phyloP scores from a whole-genome alignment of 2,888 invertebrate genomes.

The Lycia hirtaria region DNA sequence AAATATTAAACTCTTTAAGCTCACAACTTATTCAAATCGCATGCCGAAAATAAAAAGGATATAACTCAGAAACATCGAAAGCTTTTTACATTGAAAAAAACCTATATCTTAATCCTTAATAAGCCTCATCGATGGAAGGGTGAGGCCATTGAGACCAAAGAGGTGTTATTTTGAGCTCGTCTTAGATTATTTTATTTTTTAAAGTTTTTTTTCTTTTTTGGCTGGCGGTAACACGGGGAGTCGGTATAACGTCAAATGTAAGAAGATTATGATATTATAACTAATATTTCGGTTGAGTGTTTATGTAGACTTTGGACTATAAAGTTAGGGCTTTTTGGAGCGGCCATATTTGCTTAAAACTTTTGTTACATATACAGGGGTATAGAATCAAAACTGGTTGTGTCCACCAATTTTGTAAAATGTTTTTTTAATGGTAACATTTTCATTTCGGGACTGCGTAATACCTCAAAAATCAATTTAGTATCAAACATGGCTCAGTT shows the following conservation, averaged over 20 bases:
- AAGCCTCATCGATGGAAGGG: conserved; percentile 74
- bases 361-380: no score
- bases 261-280: conserved; percentile 56
- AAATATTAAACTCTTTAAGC: conserved; percentile 11
- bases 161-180: conserved; percentile 79
- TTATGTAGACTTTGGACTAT: conserved; percentile 2
- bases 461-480: no score
- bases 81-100: conserved; percentile 78
- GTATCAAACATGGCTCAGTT: no score
- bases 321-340: neutral
- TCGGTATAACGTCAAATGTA: conserved; percentile 49
- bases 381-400: no score
- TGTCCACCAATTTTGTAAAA: no score
- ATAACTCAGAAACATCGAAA: conserved; percentile 74
- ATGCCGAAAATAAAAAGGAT: conserved; percentile 58
- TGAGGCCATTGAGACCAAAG: conserved; percentile 68
- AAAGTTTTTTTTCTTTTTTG: conserved; percentile 50
- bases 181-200: conserved; percentile 64
- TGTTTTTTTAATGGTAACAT: no score
- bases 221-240: conserved; percentile 70
- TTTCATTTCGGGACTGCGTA: no score
- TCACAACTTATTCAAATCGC: conserved; percentile 34
- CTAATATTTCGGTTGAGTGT: conserved; percentile 19
- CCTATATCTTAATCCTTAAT: conserved; percentile 83
- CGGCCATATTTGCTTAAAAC: no score